phyloP scores from a whole-genome alignment of 2,113 vertebrate species.

The Ardeotis arabs region DNA sequence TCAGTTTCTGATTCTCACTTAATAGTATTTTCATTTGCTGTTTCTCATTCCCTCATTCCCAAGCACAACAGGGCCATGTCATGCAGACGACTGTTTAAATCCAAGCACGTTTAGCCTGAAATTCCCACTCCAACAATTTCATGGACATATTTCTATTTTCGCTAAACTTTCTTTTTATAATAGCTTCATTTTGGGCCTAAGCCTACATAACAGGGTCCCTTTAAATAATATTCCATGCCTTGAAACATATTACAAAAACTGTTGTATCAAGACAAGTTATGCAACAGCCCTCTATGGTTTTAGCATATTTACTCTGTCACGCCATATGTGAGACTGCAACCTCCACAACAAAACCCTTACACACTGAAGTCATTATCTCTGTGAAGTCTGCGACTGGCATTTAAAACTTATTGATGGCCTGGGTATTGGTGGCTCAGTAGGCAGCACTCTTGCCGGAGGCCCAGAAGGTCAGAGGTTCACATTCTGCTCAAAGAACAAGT shows the following conservation, averaged over 20 bases:
- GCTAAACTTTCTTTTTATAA: slow-evolving; percentile 62
- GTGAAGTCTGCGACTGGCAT: slow-evolving; percentile 59
- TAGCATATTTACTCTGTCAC: slow-evolving; percentile 53
- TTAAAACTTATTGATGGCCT: slow-evolving; percentile 63
- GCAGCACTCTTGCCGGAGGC: slow-evolving; percentile 58
- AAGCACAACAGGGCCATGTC: slow-evolving; percentile 37
- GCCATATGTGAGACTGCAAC: slow-evolving; percentile 27
- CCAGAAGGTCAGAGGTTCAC: slow-evolving; percentile 56
- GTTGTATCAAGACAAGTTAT: slow-evolving; percentile 63
- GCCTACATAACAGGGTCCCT: slow-evolving; percentile 46
- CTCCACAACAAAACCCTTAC: slow-evolving; percentile 50
- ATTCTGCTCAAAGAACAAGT: slow-evolving; percentile 54
- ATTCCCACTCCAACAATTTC: slow-evolving; percentile 58
- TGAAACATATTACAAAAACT: slow-evolving; percentile 61
- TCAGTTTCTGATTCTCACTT: slow-evolving; percentile 37
- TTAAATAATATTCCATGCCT: slow-evolving; percentile 64
- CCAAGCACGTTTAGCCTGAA: slow-evolving; percentile 59
- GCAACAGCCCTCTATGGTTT: slow-evolving; percentile 40
- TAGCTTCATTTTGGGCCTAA: slow-evolving; percentile 52
- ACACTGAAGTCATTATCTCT: slow-evolving; percentile 63
- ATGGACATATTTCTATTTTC: slow-evolving; percentile 56
- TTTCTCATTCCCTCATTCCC: slow-evolving; percentile 52
- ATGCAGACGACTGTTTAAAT: slow-evolving; percentile 36
- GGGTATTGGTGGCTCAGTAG: slow-evolving; percentile 61
- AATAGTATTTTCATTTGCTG: slow-evolving; percentile 42